Conservation (phyloP, 1,140 invertebrate species). For the Drosophila kepulauana region DNA sequence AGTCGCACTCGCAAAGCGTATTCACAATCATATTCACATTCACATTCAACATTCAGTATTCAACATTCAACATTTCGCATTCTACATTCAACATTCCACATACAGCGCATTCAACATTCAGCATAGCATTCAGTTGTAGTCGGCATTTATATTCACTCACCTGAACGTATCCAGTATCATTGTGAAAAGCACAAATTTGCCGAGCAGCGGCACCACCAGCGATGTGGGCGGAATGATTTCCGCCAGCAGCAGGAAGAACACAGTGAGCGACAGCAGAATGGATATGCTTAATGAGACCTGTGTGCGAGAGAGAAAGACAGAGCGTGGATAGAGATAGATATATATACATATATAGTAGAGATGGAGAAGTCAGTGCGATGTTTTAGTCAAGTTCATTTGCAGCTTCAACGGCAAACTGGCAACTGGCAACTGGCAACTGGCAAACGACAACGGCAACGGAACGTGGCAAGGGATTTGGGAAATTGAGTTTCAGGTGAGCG, state of each 20-base stretch:
- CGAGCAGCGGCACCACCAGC: slow-evolving; percentile 98
- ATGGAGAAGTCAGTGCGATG: slow-evolving; percentile 26
- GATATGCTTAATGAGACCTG: slow-evolving; percentile 98
- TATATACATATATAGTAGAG: neutral
- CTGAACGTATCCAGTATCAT: slow-evolving; percentile 99
- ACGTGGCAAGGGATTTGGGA: slow-evolving; percentile 47
- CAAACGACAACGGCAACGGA: slow-evolving; percentile 19
- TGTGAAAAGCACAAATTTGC: slow-evolving; percentile 99
- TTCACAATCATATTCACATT: slow-evolving; percentile 7
- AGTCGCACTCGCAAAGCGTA: neutral
- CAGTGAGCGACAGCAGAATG: slow-evolving; percentile 98
- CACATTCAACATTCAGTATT: slow-evolving; percentile 13
- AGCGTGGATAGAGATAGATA: neutral
- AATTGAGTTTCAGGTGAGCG: slow-evolving; percentile 70
- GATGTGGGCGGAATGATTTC: slow-evolving; percentile 99
- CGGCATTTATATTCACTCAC: slow-evolving; percentile 85
- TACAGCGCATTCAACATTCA: slow-evolving; percentile 88
- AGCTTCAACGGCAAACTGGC: slow-evolving; percentile 16
- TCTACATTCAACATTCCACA: slow-evolving; percentile 4
- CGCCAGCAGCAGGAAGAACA: slow-evolving; percentile 99
- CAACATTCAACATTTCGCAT: slow-evolving; percentile 92
- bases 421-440: neutral
- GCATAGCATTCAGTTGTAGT: neutral
- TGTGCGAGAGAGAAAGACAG: slow-evolving; percentile 78
- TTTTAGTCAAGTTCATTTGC: slow-evolving; percentile 57